A percentile compares a stretch with the other conserved stretches of the same genome.
Evolutionary conservation across 2,797 vertebrate species (phyloP).

Genomic region (Varecia variegata): DNA sequence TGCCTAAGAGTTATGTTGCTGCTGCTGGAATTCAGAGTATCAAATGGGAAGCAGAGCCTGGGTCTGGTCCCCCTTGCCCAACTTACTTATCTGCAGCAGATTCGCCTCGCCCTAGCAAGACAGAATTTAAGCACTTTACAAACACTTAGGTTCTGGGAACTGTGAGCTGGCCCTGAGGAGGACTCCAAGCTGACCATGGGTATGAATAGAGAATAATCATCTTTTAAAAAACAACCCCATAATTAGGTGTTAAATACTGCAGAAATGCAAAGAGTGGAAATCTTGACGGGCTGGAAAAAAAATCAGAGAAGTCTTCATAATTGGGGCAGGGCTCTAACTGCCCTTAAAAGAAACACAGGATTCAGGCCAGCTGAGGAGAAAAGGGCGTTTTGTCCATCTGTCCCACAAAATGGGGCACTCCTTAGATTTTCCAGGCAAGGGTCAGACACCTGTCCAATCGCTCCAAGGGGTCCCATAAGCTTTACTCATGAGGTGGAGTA

Average conservation of each 20-base stretch:
- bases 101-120: background rate
- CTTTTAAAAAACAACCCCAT: background rate
- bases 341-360: background rate
- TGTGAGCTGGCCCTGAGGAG: background rate
- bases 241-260: background rate
- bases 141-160: background rate
- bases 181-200: background rate
- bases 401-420: background rate
- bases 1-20: background rate
- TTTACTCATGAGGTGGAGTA: background rate
- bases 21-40: background rate
- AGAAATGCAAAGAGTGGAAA: background rate
- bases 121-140: background rate
- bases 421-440: background rate
- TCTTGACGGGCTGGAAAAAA: background rate
- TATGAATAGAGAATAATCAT: rapidly evolving
- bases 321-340: background rate
- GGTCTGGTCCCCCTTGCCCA: background rate
- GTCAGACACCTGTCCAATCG: background rate
- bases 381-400: background rate
- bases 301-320: background rate
- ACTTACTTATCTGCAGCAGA: background rate
- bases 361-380: background rate
- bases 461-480: background rate
- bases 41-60: background rate